phyloP scores from a whole-genome alignment of 2,797 vertebrate species.

The Amblyraja radiata region DNA sequence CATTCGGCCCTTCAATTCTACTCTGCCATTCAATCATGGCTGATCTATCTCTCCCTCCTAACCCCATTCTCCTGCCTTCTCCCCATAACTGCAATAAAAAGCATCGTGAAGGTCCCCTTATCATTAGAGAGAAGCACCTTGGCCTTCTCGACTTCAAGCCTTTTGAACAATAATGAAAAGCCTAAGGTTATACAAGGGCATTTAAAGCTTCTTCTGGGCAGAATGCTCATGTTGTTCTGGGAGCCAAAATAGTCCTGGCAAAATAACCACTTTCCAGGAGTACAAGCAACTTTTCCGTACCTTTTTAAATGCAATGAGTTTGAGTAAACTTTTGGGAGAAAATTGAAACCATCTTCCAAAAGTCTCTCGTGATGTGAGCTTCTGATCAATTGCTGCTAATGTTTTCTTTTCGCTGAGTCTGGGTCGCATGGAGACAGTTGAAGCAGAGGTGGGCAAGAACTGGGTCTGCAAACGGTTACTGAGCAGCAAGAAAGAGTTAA shows the following conservation, averaged over 20 bases:
- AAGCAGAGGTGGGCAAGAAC: too few species aligned
- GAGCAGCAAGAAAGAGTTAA: constrained; percentile 1
- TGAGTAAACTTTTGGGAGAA: background rate
- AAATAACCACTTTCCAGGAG: constrained; percentile 7
- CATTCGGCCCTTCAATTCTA: too few species aligned
- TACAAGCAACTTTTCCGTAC: background rate
- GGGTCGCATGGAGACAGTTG: background rate
- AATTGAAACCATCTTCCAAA: background rate
- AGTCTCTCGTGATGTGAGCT: background rate
- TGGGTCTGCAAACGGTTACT: background rate
- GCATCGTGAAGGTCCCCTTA: background rate
- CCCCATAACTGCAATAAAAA: background rate
- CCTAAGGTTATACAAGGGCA: background rate
- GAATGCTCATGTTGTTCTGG: background rate
- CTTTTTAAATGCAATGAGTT: background rate
- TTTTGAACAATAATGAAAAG: constrained; percentile 5
- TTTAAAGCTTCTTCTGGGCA: background rate
- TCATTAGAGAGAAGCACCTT: background rate
- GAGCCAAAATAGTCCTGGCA: background rate
- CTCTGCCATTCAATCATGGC: too few species aligned
- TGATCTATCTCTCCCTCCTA: too few species aligned
- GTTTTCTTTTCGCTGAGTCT: background rate
- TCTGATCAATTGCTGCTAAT: background rate
- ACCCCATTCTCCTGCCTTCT: too few species aligned
- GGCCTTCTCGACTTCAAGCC: background rate